Percentiles rank a stretch among this genome's conserved stretches.
Evolutionary conservation across 2,888 invertebrate genomes (phyloP).

Genomic region (Rhodophaea formosa): DNA sequence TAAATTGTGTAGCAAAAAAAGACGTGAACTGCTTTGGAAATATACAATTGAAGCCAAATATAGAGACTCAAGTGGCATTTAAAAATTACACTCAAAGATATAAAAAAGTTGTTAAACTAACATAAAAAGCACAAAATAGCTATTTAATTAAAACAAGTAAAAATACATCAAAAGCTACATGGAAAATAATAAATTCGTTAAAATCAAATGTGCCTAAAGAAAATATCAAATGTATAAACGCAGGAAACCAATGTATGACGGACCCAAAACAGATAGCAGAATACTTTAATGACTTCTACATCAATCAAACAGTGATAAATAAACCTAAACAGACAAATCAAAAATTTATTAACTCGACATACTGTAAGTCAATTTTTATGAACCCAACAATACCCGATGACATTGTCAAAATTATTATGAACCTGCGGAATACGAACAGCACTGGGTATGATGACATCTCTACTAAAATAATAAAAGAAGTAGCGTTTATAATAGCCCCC

Average conservation of each 20-base stretch:
- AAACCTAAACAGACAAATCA: no score
- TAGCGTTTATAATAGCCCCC: neutral
- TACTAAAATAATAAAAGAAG: neutral
- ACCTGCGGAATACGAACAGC: no score
- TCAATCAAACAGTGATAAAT: no score
- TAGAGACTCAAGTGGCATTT: neutral
- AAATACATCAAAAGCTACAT: neutral
- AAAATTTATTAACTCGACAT: no score
- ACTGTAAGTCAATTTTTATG: neutral
- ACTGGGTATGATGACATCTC: no score
- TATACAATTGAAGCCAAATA: slow-evolving; percentile 1
- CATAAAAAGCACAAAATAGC: no score
- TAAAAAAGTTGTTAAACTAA: no score
- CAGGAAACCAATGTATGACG: neutral
- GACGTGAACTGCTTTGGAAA: neutral
- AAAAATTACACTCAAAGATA: no score
- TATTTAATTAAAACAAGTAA: no score
- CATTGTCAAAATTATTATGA: neutral
- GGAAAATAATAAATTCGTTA: neutral
- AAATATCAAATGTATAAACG: neutral
- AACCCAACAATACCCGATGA: neutral
- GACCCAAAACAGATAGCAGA: neutral
- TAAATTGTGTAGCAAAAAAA: no score
- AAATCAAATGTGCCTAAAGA: neutral
- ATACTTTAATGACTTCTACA: no score